A percentile compares a stretch with the other conserved stretches of the same genome.
Conservation (phyloP, 2,797 vertebrate genomes). For the Esox lucius region DNA sequence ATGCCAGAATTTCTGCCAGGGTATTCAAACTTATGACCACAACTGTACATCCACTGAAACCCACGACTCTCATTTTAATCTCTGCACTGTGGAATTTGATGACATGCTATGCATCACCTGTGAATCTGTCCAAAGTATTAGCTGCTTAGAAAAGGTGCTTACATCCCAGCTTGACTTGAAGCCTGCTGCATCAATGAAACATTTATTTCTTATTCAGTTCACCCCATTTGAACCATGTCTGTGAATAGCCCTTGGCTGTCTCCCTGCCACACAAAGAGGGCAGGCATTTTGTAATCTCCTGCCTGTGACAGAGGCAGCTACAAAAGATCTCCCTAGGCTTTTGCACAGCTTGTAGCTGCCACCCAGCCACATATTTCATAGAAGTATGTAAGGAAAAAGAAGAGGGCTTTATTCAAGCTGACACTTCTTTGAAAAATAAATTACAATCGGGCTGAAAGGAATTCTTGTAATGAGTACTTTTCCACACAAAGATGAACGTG, state of each 20-base stretch:
- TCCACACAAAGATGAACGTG: too few relatives aligned
- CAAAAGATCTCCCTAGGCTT: constrained; percentile 1
- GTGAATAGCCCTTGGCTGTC: neutral
- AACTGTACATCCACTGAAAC: neutral
- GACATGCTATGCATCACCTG: constrained; percentile 8
- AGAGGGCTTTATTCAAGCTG: neutral
- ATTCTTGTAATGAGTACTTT: too few relatives aligned
- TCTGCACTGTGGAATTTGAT: neutral
- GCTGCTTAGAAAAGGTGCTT: neutral
- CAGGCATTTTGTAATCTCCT: constrained; percentile 10
- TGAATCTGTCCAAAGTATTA: neutral
- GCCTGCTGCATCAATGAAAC: constrained; percentile 8
- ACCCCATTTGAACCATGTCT: constrained; percentile 3
- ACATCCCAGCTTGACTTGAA: neutral
- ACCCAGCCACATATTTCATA: neutral
- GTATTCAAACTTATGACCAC: too few relatives aligned
- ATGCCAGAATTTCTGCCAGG: neutral
- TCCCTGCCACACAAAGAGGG: neutral
- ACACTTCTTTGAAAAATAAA: neutral
- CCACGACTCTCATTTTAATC: constrained; percentile 6
- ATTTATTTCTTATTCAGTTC: neutral
- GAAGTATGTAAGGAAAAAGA: neutral
- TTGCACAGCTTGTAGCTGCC: constrained; percentile 10
- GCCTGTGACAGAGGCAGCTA: neutral
- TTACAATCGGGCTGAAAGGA: neutral